Evolutionary conservation across 2,888 invertebrate genomes (phyloP), one percentile per base, ranked within the genome.

Genomic region (Drosophila bunnanda): DNA sequence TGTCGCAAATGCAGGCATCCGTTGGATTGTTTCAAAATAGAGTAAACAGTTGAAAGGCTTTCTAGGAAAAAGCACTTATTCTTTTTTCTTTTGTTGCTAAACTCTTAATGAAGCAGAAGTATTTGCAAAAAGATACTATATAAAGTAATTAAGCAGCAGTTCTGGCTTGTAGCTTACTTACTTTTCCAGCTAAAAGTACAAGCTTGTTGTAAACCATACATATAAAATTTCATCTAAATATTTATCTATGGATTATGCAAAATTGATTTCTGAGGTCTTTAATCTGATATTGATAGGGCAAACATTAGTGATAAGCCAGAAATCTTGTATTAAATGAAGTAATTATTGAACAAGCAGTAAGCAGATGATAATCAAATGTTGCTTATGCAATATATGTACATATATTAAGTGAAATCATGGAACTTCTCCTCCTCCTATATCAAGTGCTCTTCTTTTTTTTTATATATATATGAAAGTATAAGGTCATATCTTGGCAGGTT

Each of bases 401-500:
- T n/a, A n/a, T n/a, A n/a, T n/a, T n/a, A n/a, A n/a, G 50, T 20
- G 50, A 50, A 50, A 32, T 50, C 50, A 32, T 3, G 20, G 9
- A 4, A 25, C n/a, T n/a, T 25, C 50, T 0, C 17, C 46, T 48
- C 30, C 25, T 44, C 44, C 17, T 12, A 30, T 46, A 17, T 30
- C 46, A 52, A 52, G 34, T 52, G 50, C 50, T 52, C 50, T 34
- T 52, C 15, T 52, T 22, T 52, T 13, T 22, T 8, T n/a, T 9
- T 36, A 2, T 34, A 12, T 13, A 13, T 39, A 4, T 15, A 15
- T 9, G 13, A 52, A 52, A 15, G 34, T 6, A 34, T 34, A 52
- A 34, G 50, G 50, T 52, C 50, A 56, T 36, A 34, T 56, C 36
- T 56, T 61, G 44, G 44, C 25, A 34, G 38, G 28, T 56, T 65